phyloP scores from a whole-genome alignment of 2,797 vertebrate genomes.

The Chiroxiphia lanceolata region DNA sequence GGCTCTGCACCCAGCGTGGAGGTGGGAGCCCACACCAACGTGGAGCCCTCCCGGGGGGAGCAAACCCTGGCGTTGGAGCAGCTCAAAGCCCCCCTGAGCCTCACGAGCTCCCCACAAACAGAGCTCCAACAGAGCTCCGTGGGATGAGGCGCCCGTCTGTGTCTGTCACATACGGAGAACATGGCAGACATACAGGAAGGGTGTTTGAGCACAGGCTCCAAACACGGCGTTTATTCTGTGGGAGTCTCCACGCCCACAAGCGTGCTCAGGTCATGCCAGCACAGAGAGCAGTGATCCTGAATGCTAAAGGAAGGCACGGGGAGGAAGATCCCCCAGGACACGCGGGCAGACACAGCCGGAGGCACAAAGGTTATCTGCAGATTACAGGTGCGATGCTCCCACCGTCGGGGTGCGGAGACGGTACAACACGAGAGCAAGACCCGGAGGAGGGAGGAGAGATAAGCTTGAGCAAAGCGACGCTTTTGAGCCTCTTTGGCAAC shows the following conservation, averaged over 20 bases:
- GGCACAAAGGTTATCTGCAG: not conserved
- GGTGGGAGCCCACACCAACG: not conserved
- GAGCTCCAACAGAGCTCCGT: not conserved
- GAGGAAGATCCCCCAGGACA: rapidly evolving
- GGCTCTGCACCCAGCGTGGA: not conserved
- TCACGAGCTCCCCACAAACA: not conserved
- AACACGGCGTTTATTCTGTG: rapidly evolving
- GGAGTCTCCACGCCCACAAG: not conserved
- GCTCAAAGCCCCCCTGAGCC: not conserved
- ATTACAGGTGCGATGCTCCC: not conserved
- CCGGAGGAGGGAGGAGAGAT: not conserved
- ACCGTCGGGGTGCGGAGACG: rapidly evolving
- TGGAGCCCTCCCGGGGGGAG: not conserved
- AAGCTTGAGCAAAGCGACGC: not conserved
- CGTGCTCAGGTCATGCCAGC: not conserved
- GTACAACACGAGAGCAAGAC: not conserved
- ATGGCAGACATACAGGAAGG: not conserved
- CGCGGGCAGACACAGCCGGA: not conserved
- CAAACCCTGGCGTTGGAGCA: rapidly evolving
- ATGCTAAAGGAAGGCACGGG: not conserved
- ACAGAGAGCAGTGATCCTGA: not conserved
- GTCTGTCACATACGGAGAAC: not conserved
- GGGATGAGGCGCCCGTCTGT: not conserved
- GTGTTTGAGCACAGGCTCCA: not conserved
- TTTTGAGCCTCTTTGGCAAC: not conserved